Base-by-base conservation (phyloP, 2,113 vertebrate genomes). In the Tachuris rubrigastra region DNA sequence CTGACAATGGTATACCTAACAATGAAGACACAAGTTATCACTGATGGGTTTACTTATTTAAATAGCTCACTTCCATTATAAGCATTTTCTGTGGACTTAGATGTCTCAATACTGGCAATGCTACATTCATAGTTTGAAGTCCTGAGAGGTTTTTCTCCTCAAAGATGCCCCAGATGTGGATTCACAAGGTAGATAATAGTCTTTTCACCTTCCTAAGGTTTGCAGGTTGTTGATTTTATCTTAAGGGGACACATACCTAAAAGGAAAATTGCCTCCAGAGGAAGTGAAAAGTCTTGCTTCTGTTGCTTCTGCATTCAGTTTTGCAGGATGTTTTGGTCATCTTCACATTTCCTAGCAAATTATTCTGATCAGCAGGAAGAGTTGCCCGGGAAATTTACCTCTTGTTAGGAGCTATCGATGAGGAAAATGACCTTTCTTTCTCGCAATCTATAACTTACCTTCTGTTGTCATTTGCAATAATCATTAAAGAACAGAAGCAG, bases 391-490 rank as follows among this genome's bases (percentile, higher is more conserved):
- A 91, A 89, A 89, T 92, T 89, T 93, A 55, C 49, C 47, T 67
- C 71, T 86, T 75, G 18, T 82, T 85, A 87, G 71, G 71, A 86
- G 49, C 25, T 93, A 56, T 87, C 93, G 85, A 74, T 35, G 47
- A 80, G 50, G 33, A 78, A 87, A 95, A 92, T 60, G 76, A 87
- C 80, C 62, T 92, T 82, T 84, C 25, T 33, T 95, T 94, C 63
- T 59, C 87, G 39, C 41, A 59, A 87, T 93, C 79, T 87, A 93
- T 96, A 96, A 93, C 96, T 95, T 95, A 93, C 72, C 46, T 89
- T 93, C 90, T 91, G 92, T 95, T 89, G 84, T 86, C 53, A 74
- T 93, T 93, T 96, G 81, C 84, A 92, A 94, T 96, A 97, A 89
- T 75, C 81, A 75, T 96, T 93, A 95, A 94, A 95, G 67, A 74